Percentiles rank a stretch among this genome's conserved stretches.
phyloP scores from a whole-genome alignment of 2,888 invertebrate genomes.

The Yponomeuta sedellus region DNA sequence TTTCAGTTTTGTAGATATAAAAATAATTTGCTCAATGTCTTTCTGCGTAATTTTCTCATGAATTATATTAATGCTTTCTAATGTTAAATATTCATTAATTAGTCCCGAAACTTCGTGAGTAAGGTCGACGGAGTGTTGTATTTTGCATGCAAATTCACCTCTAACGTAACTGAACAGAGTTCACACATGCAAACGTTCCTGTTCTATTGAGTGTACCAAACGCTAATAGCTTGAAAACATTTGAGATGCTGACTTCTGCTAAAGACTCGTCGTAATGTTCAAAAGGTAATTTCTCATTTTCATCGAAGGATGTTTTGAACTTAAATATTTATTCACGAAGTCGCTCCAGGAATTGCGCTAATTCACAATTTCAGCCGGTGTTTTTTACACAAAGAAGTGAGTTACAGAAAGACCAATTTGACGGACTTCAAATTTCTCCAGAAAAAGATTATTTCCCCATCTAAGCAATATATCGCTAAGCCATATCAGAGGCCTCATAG shows the following conservation, averaged over 20 bases:
- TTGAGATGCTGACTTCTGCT: neutral
- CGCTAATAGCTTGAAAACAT: neutral
- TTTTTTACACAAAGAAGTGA: constrained; percentile 19
- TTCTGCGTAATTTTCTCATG: neutral
- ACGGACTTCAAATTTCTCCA: too few relatives aligned
- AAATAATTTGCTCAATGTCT: neutral
- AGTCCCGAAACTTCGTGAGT: neutral
- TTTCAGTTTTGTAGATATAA: neutral
- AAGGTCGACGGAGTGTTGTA: too few relatives aligned
- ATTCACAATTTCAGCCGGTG: constrained; percentile 27
- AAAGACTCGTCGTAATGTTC: neutral
- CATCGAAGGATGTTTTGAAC: constrained; percentile 18
- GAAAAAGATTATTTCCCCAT: too few relatives aligned
- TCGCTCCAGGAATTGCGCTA: constrained; percentile 38
- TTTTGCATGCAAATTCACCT: too few relatives aligned
- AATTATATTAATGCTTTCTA: neutral
- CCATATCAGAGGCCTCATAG: too few relatives aligned
- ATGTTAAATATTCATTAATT: neutral
- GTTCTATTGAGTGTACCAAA: neutral
- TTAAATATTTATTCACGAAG: constrained; percentile 42
- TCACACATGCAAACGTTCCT: too few relatives aligned
- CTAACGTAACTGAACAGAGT: too few relatives aligned
- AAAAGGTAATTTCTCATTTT: neutral
- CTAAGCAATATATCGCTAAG: too few relatives aligned
- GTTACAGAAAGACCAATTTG: neutral